A percentile compares a stretch with the other conserved stretches of the same genome.
Conservation (phyloP, 2,888 invertebrate genomes). For the Morpho deidamia region DNA sequence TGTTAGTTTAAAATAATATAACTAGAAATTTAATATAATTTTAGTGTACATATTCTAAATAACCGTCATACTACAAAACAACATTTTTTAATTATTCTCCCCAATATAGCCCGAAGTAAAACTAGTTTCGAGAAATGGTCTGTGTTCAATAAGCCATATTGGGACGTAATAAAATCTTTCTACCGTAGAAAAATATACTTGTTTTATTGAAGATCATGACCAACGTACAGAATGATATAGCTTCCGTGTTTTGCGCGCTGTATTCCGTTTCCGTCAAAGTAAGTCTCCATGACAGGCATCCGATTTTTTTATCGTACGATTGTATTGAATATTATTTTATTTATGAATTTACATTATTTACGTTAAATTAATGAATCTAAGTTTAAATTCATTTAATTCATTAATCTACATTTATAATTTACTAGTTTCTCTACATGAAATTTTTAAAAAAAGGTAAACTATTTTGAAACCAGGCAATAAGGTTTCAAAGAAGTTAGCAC, state of each 20-base stretch:
- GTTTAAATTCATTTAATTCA: too few species aligned
- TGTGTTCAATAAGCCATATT: neutral
- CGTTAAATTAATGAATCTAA: too few species aligned
- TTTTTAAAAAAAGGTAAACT: too few species aligned
- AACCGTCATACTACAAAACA: too few species aligned
- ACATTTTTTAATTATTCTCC: too few species aligned
- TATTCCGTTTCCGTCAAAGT: conserved; percentile 13
- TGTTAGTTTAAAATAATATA: neutral
- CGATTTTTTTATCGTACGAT: neutral
- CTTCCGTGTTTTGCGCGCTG: conserved; percentile 14
- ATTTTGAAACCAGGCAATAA: too few species aligned
- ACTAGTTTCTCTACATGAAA: too few species aligned
- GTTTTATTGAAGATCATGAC: conserved; percentile 9
- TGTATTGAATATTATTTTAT: neutral
- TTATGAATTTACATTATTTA: too few species aligned
- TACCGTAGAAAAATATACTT: neutral
- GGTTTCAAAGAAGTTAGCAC: too few species aligned
- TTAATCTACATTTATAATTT: too few species aligned
- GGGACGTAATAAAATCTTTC: neutral
- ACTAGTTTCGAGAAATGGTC: too few species aligned
- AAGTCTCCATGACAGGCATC: conserved; percentile 5
- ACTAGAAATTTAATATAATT: neutral
- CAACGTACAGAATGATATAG: conserved; percentile 5
- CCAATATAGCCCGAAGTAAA: too few species aligned
- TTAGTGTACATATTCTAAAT: neutral